Conservation (phyloP, 2,113 vertebrate genomes). For the Colossoma macropomum region DNA sequence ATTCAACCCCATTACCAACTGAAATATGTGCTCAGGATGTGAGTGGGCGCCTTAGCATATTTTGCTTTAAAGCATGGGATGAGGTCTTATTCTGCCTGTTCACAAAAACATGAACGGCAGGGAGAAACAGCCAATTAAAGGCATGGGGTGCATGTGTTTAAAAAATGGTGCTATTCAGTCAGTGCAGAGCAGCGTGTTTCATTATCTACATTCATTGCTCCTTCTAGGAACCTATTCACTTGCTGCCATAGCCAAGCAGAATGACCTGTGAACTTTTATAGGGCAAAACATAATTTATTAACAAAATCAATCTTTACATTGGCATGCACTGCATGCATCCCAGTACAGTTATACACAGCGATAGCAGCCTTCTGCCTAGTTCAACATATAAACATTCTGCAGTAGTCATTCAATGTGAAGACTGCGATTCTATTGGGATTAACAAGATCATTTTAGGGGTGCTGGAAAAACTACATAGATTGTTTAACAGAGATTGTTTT, state of each 20-base stretch:
- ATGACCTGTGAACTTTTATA: neutral
- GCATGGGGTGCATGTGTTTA: constrained; percentile 4
- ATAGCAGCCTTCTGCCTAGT: neutral
- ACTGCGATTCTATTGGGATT: no score
- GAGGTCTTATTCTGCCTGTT: neutral
- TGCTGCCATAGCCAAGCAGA: neutral
- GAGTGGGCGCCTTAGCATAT: neutral
- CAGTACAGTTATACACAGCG: neutral
- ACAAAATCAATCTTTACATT: neutral
- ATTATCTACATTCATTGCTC: neutral
- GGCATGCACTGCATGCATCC: no score
- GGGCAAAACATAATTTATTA: neutral
- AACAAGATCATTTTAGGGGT: no score
- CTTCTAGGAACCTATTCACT: neutral
- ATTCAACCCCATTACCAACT: neutral
- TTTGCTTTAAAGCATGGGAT: neutral
- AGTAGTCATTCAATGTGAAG: neutral
- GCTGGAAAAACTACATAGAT: no score
- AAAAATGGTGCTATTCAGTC: neutral
- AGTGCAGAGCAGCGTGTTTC: neutral
- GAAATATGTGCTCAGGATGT: constrained; percentile 12
- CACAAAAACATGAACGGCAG: constrained; percentile 6
- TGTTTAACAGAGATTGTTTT: no score
- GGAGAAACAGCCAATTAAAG: neutral
- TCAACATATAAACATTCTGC: neutral